A percentile compares a stretch with the other conserved stretches of the same genome.
Conservation (phyloP, 2,113 vertebrate genomes). For the Brienomyrus brachyistius region DNA sequence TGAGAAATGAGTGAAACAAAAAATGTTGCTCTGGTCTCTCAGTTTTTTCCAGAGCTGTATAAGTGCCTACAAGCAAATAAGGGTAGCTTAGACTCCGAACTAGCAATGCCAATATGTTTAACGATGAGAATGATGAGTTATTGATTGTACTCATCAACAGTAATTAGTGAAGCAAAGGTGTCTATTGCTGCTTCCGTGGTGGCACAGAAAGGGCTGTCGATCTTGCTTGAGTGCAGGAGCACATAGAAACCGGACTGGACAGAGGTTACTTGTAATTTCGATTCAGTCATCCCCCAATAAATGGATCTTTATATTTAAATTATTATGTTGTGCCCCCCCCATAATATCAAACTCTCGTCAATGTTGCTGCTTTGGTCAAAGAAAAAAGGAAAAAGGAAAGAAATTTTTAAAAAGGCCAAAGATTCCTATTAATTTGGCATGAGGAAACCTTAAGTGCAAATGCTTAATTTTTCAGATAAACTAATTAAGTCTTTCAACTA, state of each 20-base stretch:
- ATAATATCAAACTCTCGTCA: neutral
- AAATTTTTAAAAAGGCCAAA: neutral
- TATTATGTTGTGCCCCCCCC: neutral
- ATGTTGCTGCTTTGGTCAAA: neutral
- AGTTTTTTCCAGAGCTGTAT: too few species aligned
- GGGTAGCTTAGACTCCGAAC: slow-evolving; percentile 10
- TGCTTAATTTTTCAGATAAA: slow-evolving; percentile 39
- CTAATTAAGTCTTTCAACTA: slow-evolving; percentile 47
- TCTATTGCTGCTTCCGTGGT: slow-evolving; percentile 37
- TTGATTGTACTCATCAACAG: slow-evolving; percentile 48
- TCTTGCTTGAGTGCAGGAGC: slow-evolving; percentile 15
- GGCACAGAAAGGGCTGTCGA: slow-evolving; percentile 27
- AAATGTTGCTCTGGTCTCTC: too few species aligned
- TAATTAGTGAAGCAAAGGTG: slow-evolving; percentile 51
- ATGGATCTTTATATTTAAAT: neutral
- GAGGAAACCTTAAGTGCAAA: slow-evolving; percentile 38
- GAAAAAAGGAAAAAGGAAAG: neutral
- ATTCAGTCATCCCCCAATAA: neutral
- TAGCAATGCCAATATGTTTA: slow-evolving; percentile 46
- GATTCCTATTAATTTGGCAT: slow-evolving; percentile 34
- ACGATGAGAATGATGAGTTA: slow-evolving; percentile 63
- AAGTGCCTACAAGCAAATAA: neutral
- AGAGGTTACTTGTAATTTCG: neutral
- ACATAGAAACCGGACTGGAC: neutral
- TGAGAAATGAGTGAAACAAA: too few species aligned